Conservation (phyloP, 2,888 invertebrate genomes). For the Clistopyga incitator region DNA sequence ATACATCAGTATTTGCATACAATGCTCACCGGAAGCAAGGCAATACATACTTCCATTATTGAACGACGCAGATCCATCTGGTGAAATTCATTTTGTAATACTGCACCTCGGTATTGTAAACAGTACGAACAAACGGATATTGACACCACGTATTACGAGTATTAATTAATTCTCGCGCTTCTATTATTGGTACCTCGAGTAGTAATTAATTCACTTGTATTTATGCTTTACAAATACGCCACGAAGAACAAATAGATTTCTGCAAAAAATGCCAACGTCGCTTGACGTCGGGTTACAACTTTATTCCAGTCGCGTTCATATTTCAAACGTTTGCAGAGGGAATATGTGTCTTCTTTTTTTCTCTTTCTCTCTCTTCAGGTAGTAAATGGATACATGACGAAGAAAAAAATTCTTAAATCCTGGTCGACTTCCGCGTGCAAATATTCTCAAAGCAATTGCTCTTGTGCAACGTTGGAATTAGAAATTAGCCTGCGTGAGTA, state of each 20-base stretch:
- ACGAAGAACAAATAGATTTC: background rate
- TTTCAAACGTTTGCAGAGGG: background rate
- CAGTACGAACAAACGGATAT: background rate
- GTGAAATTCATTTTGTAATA: too few relatives aligned
- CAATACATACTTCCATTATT: too few relatives aligned
- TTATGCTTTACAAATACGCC: background rate
- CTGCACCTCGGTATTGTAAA: background rate
- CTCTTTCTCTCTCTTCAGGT: background rate
- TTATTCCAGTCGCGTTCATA: background rate
- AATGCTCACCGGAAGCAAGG: too few relatives aligned
- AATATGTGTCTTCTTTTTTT: too few relatives aligned
- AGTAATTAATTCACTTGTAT: background rate
- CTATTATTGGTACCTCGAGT: too few relatives aligned
- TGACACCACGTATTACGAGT: background rate
- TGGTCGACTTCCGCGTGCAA: background rate
- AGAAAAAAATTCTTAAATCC: background rate
- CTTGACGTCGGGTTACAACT: background rate
- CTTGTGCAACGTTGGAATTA: background rate
- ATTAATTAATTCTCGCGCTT: background rate
- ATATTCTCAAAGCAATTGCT: background rate
- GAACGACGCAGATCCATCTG: too few relatives aligned
- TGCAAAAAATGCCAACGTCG: background rate
- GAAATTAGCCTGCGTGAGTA: constrained; percentile 5
- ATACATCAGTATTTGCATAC: background rate
- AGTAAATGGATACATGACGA: background rate